Evolutionary conservation across 2,888 invertebrate genomes (phyloP), one percentile per base, ranked within the genome.

Genomic region (Unio delphinus): DNA sequence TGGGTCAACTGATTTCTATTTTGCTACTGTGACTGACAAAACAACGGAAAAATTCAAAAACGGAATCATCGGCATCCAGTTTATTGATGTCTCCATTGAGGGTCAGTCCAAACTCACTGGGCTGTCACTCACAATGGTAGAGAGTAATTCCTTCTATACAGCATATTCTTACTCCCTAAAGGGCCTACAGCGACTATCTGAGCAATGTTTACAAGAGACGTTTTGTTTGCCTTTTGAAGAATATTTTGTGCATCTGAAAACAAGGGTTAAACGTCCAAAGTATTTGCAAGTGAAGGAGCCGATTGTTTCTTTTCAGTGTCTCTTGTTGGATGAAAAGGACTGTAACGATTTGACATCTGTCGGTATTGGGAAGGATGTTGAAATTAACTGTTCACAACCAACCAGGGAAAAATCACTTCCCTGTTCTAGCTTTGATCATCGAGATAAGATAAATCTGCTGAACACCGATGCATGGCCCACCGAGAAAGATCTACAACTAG

Each of bases 91-190:
- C 15, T 45, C 15, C 45, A 4, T 45, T 45, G 45, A 45, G 45
- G 15, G 11, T 45, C 45, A 45, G 3, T 45, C 15, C 45, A 45
- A 11, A 45, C 45, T 45, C 45, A 15, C 15, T 45, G 45, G 45
- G 0, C 92, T 92, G 72, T 83, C 23, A 68, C 64, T 64, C 59
- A 59, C 55, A 20, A 94, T 95, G 94, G 92, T 94, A 5, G 95
- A 95, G 86, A 93, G 94, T 69, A 93, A 93, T 67, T 93, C 94
- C 0, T 95, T 94, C 87, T 95, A 95, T 84, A 95, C 95, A 83
- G 94, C 95, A 0, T 95, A 95, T 84, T 92, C 93, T 73, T 93
- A 94, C 83, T 94, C 95, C 0, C 90, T 95, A 68, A 92, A 91
- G 79, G 94, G 93, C 18, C 86, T 96, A 28, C 92, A 94, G 82